Evolutionary conservation across 2,797 vertebrate genomes (phyloP).

Genomic region (Diplodus sargus): DNA sequence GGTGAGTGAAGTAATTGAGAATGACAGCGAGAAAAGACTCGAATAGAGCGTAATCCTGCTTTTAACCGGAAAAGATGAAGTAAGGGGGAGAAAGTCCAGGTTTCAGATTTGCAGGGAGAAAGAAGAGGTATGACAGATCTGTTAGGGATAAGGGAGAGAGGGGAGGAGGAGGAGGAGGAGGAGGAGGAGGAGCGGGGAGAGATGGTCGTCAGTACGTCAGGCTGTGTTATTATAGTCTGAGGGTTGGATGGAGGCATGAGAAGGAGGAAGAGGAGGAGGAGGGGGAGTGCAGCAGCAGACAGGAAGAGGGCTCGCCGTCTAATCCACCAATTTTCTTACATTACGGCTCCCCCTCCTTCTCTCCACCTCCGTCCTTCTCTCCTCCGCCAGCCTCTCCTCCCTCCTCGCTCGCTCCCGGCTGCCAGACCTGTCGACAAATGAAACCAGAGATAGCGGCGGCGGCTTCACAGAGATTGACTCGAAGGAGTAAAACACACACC

Average conservation of each 20-base stretch:
- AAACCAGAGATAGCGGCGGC: constrained; percentile 74
- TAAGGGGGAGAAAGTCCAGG: constrained; percentile 39
- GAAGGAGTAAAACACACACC: constrained; percentile 69
- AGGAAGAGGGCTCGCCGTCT: constrained; percentile 84
- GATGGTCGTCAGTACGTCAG: constrained; percentile 70
- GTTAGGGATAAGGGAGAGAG: constrained; percentile 62
- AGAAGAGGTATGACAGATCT: constrained; percentile 71
- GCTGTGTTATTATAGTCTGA: constrained; percentile 78
- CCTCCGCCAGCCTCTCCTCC: neutral
- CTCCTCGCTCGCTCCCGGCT: constrained; percentile 25
- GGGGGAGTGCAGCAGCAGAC: constrained; percentile 70
- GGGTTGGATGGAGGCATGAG: constrained; percentile 72
- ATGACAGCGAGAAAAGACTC: constrained; percentile 27
- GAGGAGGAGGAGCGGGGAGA: neutral
- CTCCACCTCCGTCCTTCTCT: constrained; percentile 51
- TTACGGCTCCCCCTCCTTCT: constrained; percentile 73
- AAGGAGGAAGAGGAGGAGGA: constrained; percentile 52
- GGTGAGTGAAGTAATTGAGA: constrained; percentile 46
- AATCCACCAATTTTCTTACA: constrained; percentile 85
- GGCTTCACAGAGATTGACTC: constrained; percentile 74
- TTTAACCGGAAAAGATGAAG: constrained; percentile 52
- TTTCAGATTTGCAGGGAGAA: constrained; percentile 42
- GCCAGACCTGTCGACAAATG: constrained; percentile 75
- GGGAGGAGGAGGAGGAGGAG: constrained; percentile 1
- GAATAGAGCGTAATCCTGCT: constrained; percentile 56